Conservation (phyloP, 92 coral and sea anemone genomes). For the Chrysogorgia sp. region DNA sequence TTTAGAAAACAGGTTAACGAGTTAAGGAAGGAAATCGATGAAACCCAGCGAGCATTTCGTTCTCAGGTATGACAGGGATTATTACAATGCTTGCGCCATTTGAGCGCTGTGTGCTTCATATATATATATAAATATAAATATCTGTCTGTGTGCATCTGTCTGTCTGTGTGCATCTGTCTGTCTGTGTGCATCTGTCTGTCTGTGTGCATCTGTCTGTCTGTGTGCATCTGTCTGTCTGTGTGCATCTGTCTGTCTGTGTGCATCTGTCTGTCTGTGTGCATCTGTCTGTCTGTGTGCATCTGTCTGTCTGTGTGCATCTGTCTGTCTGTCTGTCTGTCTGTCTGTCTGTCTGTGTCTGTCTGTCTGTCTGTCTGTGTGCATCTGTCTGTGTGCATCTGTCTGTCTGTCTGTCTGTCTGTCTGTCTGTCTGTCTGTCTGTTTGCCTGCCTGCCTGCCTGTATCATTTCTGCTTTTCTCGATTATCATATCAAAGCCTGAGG, state of each 20-base stretch:
- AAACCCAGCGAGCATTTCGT: constrained; percentile 67
- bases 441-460: not conserved
- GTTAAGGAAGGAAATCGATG: constrained; percentile 74
- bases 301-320: too few relatives aligned
- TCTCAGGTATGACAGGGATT: constrained; percentile 64
- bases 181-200: not conserved
- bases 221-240: not conserved
- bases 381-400: too few relatives aligned
- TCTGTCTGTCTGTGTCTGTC: not conserved
- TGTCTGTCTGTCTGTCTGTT: not conserved
- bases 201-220: not conserved
- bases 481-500: not conserved
- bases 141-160: not conserved
- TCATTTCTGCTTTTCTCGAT: not conserved
- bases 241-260: not conserved
- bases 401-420: not conserved
- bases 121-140: not conserved
- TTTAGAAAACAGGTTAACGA: constrained; percentile 79
- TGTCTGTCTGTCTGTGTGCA: too few relatives aligned
- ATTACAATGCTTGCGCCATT: not conserved
- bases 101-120: too few relatives aligned
- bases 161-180: not conserved
- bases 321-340: not conserved
- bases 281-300: not conserved
- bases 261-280: not conserved